phyloP scores from a whole-genome alignment of 2,797 vertebrate species.

The Brotogeris chrysoptera region DNA sequence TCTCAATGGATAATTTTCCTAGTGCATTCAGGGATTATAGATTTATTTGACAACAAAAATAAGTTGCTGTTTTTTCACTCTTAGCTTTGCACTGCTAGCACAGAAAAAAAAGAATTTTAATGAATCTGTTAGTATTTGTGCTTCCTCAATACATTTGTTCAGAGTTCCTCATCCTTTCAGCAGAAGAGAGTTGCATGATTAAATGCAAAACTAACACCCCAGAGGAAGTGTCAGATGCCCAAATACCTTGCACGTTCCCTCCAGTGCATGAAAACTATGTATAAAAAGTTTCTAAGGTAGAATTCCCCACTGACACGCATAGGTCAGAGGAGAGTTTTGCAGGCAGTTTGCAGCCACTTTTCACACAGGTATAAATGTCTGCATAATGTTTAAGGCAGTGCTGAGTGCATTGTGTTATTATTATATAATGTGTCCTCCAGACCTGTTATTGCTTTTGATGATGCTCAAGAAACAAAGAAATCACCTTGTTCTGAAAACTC shows the following conservation, averaged over 20 bases:
- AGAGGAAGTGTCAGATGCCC: neutral
- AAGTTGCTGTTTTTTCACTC: neutral
- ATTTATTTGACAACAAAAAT: neutral
- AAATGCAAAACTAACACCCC: neutral
- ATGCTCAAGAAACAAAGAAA: slow-evolving; percentile 16
- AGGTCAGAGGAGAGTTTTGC: slow-evolving; percentile 5
- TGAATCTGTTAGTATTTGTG: neutral
- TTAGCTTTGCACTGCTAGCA: neutral
- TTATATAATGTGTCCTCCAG: neutral
- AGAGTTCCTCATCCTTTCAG: neutral
- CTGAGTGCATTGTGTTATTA: neutral
- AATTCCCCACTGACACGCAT: neutral
- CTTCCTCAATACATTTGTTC: slow-evolving; percentile 6
- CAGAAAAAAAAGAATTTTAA: neutral
- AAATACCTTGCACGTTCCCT: neutral
- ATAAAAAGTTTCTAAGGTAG: neutral
- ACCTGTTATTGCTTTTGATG: neutral
- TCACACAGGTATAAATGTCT: neutral
- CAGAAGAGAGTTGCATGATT: neutral
- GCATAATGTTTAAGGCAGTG: neutral
- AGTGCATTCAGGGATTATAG: neutral
- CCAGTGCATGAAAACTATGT: neutral
- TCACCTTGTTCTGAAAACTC: neutral
- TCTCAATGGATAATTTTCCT: neutral
- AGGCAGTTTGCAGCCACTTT: slow-evolving; percentile 22